Conservation (phyloP, 1,140 invertebrate species). For the Drosophila rufa region DNA sequence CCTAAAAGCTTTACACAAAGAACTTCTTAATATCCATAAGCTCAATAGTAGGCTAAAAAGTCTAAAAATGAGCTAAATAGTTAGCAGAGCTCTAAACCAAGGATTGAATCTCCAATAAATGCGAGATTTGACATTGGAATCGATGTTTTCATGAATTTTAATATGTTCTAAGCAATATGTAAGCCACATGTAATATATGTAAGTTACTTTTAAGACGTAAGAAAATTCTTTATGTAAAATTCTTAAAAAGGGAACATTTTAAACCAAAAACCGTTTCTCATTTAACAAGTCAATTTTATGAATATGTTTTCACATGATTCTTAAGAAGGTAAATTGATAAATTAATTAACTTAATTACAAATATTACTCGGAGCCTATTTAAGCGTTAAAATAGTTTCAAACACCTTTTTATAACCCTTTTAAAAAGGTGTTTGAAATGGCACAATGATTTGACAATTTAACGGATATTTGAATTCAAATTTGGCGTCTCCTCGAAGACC, state of each 20-base stretch:
- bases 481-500: background rate
- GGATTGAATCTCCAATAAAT: background rate
- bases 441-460: constrained; percentile 4
- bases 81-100: background rate
- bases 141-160: background rate
- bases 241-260: background rate
- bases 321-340: background rate
- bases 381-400: background rate
- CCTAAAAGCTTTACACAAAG: too few species aligned
- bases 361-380: background rate
- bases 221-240: background rate
- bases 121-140: background rate
- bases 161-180: background rate
- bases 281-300: too few species aligned
- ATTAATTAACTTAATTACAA: too few species aligned
- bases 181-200: background rate
- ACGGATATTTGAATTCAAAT: constrained; percentile 17
- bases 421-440: background rate
- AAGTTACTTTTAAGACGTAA: background rate
- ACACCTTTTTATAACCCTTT: too few species aligned
- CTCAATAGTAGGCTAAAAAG: background rate
- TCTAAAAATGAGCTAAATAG: background rate
- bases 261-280: background rate
- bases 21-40: background rate
- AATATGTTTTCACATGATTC: rapidly evolving